Conservation (phyloP, 2,113 vertebrate species). For the Pelecanoides urinatrix region DNA sequence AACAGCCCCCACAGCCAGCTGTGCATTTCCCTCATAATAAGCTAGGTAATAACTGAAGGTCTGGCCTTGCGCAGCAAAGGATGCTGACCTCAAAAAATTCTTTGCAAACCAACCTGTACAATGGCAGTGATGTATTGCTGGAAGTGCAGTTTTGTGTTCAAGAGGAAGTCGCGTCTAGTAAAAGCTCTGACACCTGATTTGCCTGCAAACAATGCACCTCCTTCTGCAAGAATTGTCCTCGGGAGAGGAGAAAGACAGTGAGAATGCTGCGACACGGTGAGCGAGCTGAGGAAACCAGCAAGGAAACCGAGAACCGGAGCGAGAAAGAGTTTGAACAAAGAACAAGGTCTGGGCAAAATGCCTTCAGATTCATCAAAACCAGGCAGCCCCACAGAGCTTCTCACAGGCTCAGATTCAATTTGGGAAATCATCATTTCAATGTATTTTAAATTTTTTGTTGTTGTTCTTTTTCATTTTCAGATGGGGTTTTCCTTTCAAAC, state of each 20-base stretch:
- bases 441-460: not conserved
- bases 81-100: slow-evolving; percentile 58
- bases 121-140: slow-evolving; percentile 62
- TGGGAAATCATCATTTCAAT: not conserved
- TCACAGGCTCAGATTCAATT: not conserved
- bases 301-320: not conserved
- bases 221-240: not conserved
- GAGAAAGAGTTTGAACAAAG: slow-evolving; percentile 3
- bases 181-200: slow-evolving; percentile 50
- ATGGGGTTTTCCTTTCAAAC: not conserved
- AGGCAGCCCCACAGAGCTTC: not conserved
- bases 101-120: slow-evolving; percentile 20
- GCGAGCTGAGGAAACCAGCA: not conserved
- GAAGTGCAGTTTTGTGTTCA: slow-evolving; percentile 54
- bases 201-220: slow-evolving; percentile 25
- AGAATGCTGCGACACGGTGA: not conserved
- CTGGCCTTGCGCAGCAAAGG: not conserved
- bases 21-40: not conserved
- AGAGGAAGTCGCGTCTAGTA: not conserved
- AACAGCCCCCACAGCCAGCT: not conserved
- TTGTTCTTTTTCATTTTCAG: not conserved
- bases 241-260: not conserved
- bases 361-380: not conserved
- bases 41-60: not conserved
- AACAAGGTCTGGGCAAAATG: not conserved